phyloP scores from a whole-genome alignment of 2,113 vertebrate genomes.

The Puntigrus tetrazona region DNA sequence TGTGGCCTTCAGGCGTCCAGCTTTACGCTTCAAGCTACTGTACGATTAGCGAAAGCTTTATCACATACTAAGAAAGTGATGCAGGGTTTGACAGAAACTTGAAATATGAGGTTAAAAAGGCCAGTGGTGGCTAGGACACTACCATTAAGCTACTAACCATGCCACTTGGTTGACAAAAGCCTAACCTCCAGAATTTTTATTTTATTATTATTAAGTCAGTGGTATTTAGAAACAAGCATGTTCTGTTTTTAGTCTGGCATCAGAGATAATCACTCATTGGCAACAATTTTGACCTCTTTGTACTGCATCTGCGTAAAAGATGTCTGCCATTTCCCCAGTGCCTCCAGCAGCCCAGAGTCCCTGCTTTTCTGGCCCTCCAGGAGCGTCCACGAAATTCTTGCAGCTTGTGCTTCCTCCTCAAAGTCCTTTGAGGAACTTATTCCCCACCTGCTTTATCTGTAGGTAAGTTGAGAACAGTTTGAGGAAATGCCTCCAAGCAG shows the following conservation, averaged over 20 bases:
- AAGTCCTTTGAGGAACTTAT: conserved; percentile 96
- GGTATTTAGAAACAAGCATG: too few species aligned
- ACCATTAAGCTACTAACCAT: not conserved
- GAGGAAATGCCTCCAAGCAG: not conserved
- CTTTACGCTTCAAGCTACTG: conserved; percentile 92
- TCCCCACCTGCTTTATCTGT: conserved; percentile 95
- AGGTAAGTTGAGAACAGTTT: not conserved
- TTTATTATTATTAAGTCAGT: not conserved
- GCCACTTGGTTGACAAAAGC: not conserved
- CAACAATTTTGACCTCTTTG: conserved; percentile 97
- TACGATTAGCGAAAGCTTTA: conserved; percentile 93
- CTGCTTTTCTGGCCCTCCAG: conserved; percentile 87
- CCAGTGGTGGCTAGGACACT: not conserved
- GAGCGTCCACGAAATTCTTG: conserved; percentile 91
- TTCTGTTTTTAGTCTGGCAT: not conserved
- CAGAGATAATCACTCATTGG: conserved; percentile 79
- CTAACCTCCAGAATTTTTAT: too few species aligned
- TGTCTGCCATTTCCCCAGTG: conserved; percentile 90
- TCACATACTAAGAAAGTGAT: conserved; percentile 79
- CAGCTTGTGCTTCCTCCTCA: conserved; percentile 93
- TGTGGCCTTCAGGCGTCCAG: conserved; percentile 90
- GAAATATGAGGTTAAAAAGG: not conserved
- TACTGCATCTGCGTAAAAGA: conserved; percentile 98
- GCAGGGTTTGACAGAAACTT: not conserved
- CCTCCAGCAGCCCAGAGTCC: conserved; percentile 87